phyloP scores from a whole-genome alignment of 2,888 invertebrate species.

The Acleris sparsana region DNA sequence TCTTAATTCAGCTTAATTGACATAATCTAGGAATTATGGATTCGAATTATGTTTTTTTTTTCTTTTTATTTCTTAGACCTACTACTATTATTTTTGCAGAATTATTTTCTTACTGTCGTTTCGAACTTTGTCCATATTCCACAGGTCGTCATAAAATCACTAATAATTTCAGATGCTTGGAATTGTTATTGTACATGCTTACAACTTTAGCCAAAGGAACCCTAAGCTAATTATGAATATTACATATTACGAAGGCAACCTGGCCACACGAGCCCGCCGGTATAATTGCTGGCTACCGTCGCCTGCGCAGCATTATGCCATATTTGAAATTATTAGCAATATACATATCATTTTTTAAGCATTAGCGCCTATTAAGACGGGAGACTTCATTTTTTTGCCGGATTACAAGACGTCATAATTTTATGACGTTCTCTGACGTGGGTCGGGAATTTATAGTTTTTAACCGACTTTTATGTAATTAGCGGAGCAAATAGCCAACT shows the following conservation, averaged over 20 bases:
- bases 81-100: no score
- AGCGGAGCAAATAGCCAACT: not conserved
- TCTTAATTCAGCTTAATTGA: no score
- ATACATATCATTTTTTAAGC: conserved; percentile 54
- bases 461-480: not conserved
- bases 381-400: conserved; percentile 9
- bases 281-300: conserved; percentile 49
- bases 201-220: not conserved
- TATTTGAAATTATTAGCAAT: conserved; percentile 58
- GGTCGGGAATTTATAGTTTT: conserved; percentile 19
- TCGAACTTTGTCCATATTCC: no score
- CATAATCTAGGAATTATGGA: no score
- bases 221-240: conserved; percentile 39
- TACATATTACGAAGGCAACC: conserved; percentile 38
- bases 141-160: no score
- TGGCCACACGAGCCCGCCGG: conserved; percentile 40
- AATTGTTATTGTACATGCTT: no score
- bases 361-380: conserved; percentile 46
- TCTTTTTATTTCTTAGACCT: no score
- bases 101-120: no score
- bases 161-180: no score
- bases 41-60: no score
- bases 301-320: conserved; percentile 48
- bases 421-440: conserved; percentile 4
- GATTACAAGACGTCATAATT: conserved; percentile 9